Conservation (phyloP, 2,797 vertebrate species). For the Allobates femoralis region DNA sequence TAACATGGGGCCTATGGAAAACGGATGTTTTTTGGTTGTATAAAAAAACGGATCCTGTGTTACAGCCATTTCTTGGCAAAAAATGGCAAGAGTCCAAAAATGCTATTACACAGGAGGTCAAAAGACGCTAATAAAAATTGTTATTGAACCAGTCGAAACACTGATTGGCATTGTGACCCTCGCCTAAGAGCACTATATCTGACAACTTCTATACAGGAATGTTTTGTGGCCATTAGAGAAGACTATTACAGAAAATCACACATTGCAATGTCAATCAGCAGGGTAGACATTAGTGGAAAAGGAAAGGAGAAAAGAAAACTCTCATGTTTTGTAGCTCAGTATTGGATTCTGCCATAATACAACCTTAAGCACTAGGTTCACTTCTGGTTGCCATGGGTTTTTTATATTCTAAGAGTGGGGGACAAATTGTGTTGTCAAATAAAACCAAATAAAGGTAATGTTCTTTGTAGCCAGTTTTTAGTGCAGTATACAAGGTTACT, state of each 20-base stretch:
- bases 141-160: no score
- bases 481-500: background rate
- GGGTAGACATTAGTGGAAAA: background rate
- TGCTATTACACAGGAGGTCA: no score
- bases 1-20: no score
- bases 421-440: background rate
- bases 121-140: no score
- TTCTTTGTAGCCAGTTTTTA: background rate
- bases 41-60: no score
- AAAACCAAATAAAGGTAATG: background rate
- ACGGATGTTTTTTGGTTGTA: no score
- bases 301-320: background rate
- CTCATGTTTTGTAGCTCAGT: conserved; percentile 1
- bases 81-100: no score
- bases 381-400: background rate
- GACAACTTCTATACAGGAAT: no score
- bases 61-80: no score
- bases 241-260: background rate
- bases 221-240: background rate
- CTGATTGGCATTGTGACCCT: no score
- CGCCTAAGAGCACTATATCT: no score
- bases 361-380: background rate
- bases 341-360: background rate
- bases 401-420: background rate
- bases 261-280: background rate